Percentiles rank a stretch among this genome's conserved stretches.
These are phyloP conservation scores for Dicyrtomina minuta DNA, from an alignment of 2,888 invertebrate genomes.

Conservation along the genomic window DNA sequence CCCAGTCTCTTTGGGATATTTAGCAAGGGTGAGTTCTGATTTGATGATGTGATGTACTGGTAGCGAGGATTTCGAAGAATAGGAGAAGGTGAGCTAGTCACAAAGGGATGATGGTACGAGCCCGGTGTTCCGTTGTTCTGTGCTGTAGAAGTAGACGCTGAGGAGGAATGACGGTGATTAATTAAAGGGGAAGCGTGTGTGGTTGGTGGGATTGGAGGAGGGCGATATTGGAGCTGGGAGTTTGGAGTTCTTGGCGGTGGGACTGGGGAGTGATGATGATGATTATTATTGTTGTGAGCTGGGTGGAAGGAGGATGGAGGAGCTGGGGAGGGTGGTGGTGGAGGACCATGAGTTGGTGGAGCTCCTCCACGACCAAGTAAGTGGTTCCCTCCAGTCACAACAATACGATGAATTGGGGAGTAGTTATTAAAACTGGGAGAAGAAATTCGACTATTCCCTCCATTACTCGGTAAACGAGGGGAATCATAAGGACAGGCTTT, in stretches of 20 bases:
- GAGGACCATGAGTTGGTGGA: neutral
- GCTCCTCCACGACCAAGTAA: constrained; percentile 19
- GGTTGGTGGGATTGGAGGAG: constrained; percentile 14
- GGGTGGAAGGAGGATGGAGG: constrained; percentile 24
- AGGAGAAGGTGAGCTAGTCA: constrained; percentile 48
- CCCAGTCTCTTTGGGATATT: constrained; percentile 24
- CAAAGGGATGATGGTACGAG: constrained; percentile 32
- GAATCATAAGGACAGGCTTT: constrained; percentile 35
- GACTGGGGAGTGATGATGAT: constrained; percentile 30
- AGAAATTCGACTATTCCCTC: constrained; percentile 42
- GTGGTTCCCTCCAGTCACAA: constrained; percentile 51
- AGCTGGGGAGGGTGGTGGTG: constrained; percentile 25
- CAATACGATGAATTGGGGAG: constrained; percentile 53
- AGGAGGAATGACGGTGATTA: constrained; percentile 40
- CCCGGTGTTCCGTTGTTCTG: constrained; percentile 24
- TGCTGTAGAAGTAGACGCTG: neutral
- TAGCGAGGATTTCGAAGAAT: constrained; percentile 51
- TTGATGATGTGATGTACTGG: constrained; percentile 53
- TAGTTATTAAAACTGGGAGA: constrained; percentile 53
- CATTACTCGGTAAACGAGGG: constrained; percentile 30
- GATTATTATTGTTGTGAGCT: neutral
- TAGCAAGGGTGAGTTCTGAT: constrained; percentile 53
- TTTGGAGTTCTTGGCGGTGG: constrained; percentile 16
- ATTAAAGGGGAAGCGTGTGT: constrained; percentile 48
- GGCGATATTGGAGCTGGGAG: constrained; percentile 34